A percentile compares a stretch with the other conserved stretches of the same genome.
Evolutionary conservation across 1,140 invertebrate genomes (phyloP).

Genomic region (Penaeus indicus): DNA sequence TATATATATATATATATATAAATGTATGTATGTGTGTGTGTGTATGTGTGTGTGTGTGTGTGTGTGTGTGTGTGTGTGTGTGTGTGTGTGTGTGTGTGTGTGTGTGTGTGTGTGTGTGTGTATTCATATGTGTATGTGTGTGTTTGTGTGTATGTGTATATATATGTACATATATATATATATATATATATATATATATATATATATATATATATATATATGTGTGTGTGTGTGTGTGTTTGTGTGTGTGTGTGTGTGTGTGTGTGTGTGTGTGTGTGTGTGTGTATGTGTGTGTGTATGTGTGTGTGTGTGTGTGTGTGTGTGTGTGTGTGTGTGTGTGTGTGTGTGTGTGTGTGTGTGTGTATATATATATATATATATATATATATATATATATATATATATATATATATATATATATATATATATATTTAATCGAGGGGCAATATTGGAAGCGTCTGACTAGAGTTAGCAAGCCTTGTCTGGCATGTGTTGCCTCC

Average conservation of each 20-base stretch:
- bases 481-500: neutral
- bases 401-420: no score
- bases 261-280: neutral
- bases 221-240: slow-evolving; percentile 19
- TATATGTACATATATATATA: no score
- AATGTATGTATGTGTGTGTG: neutral
- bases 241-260: slow-evolving; percentile 17
- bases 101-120: neutral
- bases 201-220: slow-evolving; percentile 17
- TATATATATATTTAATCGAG: no score
- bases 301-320: neutral
- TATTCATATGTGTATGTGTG: neutral
- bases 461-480: no score
- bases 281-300: neutral
- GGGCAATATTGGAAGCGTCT: no score
- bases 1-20: slow-evolving; percentile 11
- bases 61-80: slow-evolving; percentile 25
- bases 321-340: no score
- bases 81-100: neutral
- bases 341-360: no score
- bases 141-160: no score
- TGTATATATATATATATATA: no score
- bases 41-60: slow-evolving; percentile 4
- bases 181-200: neutral
- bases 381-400: no score